Evolutionary conservation across 2,113 vertebrate genomes (phyloP), one percentile per base, ranked within the genome.

Genomic region (Sander lucioperca): DNA sequence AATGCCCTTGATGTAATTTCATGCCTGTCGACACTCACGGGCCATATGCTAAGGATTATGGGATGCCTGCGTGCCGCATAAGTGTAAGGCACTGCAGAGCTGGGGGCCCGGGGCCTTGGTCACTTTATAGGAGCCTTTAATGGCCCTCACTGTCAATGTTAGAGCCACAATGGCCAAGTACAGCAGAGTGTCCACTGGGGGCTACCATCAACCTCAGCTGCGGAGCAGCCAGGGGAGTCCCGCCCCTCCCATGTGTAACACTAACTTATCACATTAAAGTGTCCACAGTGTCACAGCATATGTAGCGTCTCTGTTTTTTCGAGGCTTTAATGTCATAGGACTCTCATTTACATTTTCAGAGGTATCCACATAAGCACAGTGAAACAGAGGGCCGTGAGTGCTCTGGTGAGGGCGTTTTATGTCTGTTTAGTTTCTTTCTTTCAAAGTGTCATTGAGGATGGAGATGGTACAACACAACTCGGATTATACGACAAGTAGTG

Each of bases 1-100:
- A 97, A 97, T 95, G 97, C 96, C 97, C 97, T 98, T 97, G 97
- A 96, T 97, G 96, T 95, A 97, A 97, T 97, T 97, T 96, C 95
- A 96, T 96, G 95, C 96, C 94, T 95, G 95, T 97, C 95, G 95
- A 96, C 96, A 94, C 95, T 95, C 95, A 89, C 68, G 2, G 94
- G 88, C 95, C 95, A 94, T 95, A 95, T 95, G 96, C 95, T 93
- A 89, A 94, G 95, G 95, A 94, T 96, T 94, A 96, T 91, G 92
- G 94, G 94, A 94, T 92, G 92, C 86, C 89, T 92, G 85, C 27
- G 91, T 65, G 82, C 67, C 77, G 69, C 83, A 83, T 65, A 87
- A 87, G 89, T 74, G 88, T 77, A 66, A 59, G 54, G 64, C 65
- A 61, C 83, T 64, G 72, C 65, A 54, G 78, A 63, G 79, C 86